phyloP scores from a whole-genome alignment of 2,888 invertebrate genomes.

The Trichogramma dendrolimi region DNA sequence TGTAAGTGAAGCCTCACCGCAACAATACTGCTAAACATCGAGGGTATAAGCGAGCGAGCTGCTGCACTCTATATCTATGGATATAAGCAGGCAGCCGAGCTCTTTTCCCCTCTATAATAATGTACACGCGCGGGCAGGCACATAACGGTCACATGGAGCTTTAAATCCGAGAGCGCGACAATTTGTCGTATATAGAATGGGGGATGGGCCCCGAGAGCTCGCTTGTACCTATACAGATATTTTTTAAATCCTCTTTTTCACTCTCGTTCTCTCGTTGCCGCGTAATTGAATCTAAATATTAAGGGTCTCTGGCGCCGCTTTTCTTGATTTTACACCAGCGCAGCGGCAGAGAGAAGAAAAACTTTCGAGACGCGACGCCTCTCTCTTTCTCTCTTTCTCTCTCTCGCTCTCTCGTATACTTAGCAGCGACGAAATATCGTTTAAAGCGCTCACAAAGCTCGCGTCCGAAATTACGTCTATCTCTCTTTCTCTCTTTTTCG shows the following conservation, averaged over 20 bases:
- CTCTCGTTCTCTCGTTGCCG: neutral
- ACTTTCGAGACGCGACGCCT: slow-evolving; percentile 46
- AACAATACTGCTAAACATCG: no score
- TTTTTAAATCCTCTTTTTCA: neutral
- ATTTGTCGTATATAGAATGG: slow-evolving; percentile 41
- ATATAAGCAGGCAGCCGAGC: neutral
- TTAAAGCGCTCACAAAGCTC: slow-evolving; percentile 32
- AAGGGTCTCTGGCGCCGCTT: slow-evolving; percentile 38
- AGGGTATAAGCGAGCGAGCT: no score
- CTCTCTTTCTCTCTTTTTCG: slow-evolving; percentile 2
- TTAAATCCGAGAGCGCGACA: slow-evolving; percentile 29
- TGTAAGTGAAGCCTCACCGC: no score
- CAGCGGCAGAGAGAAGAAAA: slow-evolving; percentile 32
- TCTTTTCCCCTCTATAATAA: neutral
- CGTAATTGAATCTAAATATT: slow-evolving; percentile 50
- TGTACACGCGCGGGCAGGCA: neutral
- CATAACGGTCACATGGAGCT: neutral
- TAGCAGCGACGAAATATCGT: slow-evolving; percentile 38
- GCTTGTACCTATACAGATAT: no score
- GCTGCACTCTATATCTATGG: no score
- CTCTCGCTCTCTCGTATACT: neutral
- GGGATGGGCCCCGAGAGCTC: slow-evolving; percentile 30
- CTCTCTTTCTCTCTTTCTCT: slow-evolving; percentile 26
- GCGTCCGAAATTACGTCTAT: slow-evolving; percentile 41
- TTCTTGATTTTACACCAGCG: slow-evolving; percentile 35